A percentile compares a stretch with the other conserved stretches of the same genome.
Evolutionary conservation across 2,888 invertebrate genomes (phyloP).

Genomic region (Tuberolachnus salignus): DNA sequence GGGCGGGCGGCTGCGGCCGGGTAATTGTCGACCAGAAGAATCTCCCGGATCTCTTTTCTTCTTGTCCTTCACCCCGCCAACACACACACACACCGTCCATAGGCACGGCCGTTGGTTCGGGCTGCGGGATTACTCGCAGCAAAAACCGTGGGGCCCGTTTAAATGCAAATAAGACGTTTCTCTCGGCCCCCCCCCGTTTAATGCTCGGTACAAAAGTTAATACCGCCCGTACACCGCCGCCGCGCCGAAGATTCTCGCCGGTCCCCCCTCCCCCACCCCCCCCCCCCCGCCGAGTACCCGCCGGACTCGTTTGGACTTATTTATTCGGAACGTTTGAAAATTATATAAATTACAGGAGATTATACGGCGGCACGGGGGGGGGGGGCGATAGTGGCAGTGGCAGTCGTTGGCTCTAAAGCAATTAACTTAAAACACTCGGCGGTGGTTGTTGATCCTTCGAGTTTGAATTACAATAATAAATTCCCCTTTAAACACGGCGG

Average conservation of each 20-base stretch:
- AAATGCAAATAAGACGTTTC: conserved; percentile 55
- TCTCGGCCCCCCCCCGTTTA: no score
- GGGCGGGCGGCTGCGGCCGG: neutral
- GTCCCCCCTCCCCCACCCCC: neutral
- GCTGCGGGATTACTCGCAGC: conserved; percentile 35
- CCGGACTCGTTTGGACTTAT: conserved; percentile 47
- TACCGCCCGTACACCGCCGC: neutral
- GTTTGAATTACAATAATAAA: conserved; percentile 52
- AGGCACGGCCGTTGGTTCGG: neutral
- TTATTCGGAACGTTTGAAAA: conserved; percentile 53
- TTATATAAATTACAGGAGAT: conserved; percentile 55
- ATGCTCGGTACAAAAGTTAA: conserved; percentile 47
- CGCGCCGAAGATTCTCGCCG: neutral
- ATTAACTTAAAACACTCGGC: conserved; percentile 41
- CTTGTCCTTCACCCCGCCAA: no score
- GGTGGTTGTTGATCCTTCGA: conserved; percentile 44
- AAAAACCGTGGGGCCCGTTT: conserved; percentile 51
- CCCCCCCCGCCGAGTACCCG: conserved; percentile 18
- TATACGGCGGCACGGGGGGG: neutral
- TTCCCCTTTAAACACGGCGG: conserved; percentile 9
- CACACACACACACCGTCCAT: neutral
- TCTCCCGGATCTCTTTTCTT: no score
- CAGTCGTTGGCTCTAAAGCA: conserved; percentile 46
- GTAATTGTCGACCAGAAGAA: conserved; percentile 26
- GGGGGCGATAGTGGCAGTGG: neutral